phyloP scores from a whole-genome alignment of 2,888 invertebrate species.

The Crematogaster levior region DNA sequence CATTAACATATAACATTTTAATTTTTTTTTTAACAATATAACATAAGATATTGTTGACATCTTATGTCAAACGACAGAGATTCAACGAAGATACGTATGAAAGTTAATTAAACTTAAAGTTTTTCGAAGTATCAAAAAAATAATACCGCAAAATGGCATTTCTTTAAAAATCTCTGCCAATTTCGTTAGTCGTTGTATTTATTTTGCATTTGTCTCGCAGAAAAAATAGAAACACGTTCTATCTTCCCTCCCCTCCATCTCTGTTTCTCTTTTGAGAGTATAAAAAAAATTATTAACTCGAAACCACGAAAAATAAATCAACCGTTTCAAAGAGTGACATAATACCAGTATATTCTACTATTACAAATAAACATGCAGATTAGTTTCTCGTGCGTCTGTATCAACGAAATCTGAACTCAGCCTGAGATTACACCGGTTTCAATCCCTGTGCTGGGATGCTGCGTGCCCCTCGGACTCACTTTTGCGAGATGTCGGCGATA shows the following conservation, averaged over 20 bases:
- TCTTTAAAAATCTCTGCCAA: not conserved
- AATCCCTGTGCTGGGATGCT: constrained; percentile 1
- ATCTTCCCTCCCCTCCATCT: not conserved
- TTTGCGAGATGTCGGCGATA: constrained; percentile 43
- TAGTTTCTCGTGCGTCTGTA: not conserved
- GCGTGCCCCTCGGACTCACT: constrained; percentile 6
- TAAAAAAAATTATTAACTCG: not conserved
- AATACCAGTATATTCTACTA: not conserved
- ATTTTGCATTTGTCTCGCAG: not conserved
- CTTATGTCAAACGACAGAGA: not conserved
- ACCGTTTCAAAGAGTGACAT: not conserved
- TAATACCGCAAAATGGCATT: not conserved
- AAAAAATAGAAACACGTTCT: not conserved
- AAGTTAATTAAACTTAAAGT: not conserved
- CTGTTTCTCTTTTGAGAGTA: not conserved
- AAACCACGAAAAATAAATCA: not conserved
- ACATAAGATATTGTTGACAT: not conserved
- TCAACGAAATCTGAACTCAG: constrained; percentile 36
- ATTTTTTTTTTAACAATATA: too few species aligned
- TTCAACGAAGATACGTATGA: not conserved
- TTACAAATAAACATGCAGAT: constrained; percentile 18
- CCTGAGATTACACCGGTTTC: constrained; percentile 33
- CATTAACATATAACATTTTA: not conserved
- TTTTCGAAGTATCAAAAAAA: not conserved
- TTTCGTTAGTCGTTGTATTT: not conserved